phyloP scores from a whole-genome alignment of 2,888 invertebrate species.

The Ophion obscuratus region DNA sequence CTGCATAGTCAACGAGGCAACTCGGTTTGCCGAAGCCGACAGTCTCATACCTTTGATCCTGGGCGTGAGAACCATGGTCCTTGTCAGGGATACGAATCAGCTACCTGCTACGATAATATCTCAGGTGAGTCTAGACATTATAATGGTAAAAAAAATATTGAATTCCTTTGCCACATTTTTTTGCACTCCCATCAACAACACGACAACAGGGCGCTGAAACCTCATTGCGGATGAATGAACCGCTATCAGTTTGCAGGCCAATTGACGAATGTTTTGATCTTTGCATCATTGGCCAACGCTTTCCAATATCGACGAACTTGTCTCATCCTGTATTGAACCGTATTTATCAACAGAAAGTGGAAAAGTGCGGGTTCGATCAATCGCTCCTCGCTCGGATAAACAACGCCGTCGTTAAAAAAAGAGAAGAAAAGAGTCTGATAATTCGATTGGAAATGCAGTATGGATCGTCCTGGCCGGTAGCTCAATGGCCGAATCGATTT shows the following conservation, averaged over 20 bases:
- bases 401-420: slow-evolving; percentile 85
- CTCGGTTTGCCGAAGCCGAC: slow-evolving; percentile 94
- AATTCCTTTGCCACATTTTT: background rate
- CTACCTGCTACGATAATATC: slow-evolving; percentile 92
- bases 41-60: slow-evolving; percentile 91
- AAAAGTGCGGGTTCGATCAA: slow-evolving; percentile 88
- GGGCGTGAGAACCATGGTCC: slow-evolving; percentile 89
- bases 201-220: too few species aligned
- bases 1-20: slow-evolving; percentile 95
- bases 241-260: too few species aligned
- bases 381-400: slow-evolving; percentile 92
- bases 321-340: too few species aligned
- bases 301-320: too few species aligned
- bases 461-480: slow-evolving; percentile 94
- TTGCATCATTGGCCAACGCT: too few species aligned
- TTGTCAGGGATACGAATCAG: slow-evolving; percentile 95
- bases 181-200: background rate
- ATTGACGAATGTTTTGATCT: too few species aligned
- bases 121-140: slow-evolving; percentile 84
- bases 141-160: background rate
- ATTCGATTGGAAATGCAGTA: slow-evolving; percentile 90
- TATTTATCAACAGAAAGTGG: slow-evolving; percentile 87
- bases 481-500: slow-evolving; percentile 90
- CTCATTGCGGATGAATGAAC: too few species aligned
- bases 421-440: slow-evolving; percentile 80